Base-by-base conservation (phyloP, 2,888 invertebrate genomes). In the Xylophagus ater region DNA sequence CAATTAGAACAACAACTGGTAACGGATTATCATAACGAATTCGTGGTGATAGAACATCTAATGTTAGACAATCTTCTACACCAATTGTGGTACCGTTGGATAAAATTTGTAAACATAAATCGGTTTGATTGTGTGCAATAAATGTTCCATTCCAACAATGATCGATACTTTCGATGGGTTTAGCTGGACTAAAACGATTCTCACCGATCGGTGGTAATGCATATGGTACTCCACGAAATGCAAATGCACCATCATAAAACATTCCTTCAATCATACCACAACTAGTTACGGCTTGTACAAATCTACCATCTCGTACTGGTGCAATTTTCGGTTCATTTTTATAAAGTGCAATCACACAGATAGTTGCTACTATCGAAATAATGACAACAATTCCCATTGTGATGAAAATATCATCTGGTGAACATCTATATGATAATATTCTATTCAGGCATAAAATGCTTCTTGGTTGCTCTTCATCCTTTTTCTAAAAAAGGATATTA, bases 21-120 rank as follows among this genome's bases (percentile, higher is more conserved):
- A 87, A 58, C 0, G 84, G 85, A 13, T 75, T 74, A 49, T 81
- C 78, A 54, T 86, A 87, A 32, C 81, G 70, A 3, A 87, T 79
- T 47, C 80, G 76, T 0, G 89, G 88, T 2, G 88, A 86, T 21
- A 81, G 77, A 2, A 90, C 74, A 53, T 89, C 88, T 7, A 90
- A 62, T 13, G 81, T 83, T 24, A 90, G 66, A 51, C 90, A 90
- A 58, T 89, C 80, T 60, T 90, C 90, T 4, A 69, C 66, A 1
- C 86, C 85, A n/a, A 70, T 67, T 12, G 74, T 65, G 1, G 72
- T 73, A 15, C 78, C 76, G 50, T 79, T 75, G 40, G 74, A 71
- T 40, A 78, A 68, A 33, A 79, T 71, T 56, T 87, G 87, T 51
- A 76, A 66, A 56, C 88, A 88, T 1, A 72, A 65, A 1, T 75